Conservation (phyloP, 1,140 invertebrate genomes). For the Drosophila serrata region DNA sequence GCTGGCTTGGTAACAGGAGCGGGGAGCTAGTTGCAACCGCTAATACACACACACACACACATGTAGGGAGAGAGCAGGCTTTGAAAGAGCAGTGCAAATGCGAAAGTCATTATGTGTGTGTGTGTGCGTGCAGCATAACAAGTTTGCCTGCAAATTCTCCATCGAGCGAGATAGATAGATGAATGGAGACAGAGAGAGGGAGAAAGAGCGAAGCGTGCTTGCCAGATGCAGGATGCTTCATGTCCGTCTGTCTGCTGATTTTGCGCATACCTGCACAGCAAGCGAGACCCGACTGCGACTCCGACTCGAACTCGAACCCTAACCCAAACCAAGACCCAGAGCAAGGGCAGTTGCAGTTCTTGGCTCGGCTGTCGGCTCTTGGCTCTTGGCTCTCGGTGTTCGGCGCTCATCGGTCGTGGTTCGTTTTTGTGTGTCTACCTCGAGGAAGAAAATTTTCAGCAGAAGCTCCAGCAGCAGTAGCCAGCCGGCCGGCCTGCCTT, state of each 20-base stretch:
- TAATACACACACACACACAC: slow-evolving; percentile 23
- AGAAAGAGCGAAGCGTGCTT: slow-evolving; percentile 6
- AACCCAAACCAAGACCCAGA: not conserved
- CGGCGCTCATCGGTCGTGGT: slow-evolving; percentile 5
- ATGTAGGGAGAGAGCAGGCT: slow-evolving; percentile 12
- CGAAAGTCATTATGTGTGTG: not conserved
- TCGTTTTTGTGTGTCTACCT: slow-evolving; percentile 70
- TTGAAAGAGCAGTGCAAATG: slow-evolving; percentile 7
- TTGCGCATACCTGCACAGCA: slow-evolving; percentile 37
- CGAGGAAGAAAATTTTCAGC: slow-evolving; percentile 59
- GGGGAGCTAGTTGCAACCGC: slow-evolving; percentile 23
- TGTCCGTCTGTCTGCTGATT: slow-evolving; percentile 21
- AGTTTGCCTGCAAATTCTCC: slow-evolving; percentile 58
- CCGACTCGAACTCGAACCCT: slow-evolving; percentile 1
- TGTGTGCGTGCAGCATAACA: slow-evolving; percentile 57
- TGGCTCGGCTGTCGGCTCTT: not conserved
- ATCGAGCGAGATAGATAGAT: not conserved
- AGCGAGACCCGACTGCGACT: not conserved
- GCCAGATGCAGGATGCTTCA: slow-evolving; percentile 38
- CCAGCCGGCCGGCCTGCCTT: slow-evolving; percentile 40
- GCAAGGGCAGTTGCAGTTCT: slow-evolving; percentile 5
- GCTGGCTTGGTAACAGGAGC: slow-evolving; percentile 36
- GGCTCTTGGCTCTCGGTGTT: not conserved
- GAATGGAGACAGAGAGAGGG: not conserved
- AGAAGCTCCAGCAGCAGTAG: slow-evolving; percentile 8